Conservation (phyloP, 1,140 invertebrate genomes). For the Antheraea mylitta region DNA sequence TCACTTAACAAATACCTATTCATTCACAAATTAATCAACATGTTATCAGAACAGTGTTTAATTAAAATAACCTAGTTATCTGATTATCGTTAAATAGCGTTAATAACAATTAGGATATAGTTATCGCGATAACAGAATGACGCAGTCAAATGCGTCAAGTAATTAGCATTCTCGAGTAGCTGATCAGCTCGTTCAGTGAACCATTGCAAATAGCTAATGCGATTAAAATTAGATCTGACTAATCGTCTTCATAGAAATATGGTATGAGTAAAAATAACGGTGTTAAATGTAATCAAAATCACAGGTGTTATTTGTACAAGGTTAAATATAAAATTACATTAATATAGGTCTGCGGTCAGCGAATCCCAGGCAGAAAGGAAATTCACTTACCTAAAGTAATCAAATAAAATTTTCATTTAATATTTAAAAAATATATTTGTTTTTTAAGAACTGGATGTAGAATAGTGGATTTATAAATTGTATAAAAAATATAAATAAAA, state of each 20-base stretch:
- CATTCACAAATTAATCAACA: not conserved
- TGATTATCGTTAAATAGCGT: not conserved
- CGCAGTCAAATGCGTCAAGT: not conserved
- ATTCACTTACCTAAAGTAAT: too few species aligned
- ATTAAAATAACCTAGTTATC: not conserved
- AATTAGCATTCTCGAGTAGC: constrained; percentile 18
- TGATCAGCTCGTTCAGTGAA: constrained; percentile 34
- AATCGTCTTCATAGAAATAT: not conserved
- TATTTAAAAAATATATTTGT: too few species aligned
- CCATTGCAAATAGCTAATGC: constrained; percentile 31
- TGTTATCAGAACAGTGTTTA: not conserved
- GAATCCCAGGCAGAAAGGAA: too few species aligned
- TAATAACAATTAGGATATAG: constrained; percentile 10
- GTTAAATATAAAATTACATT: too few species aligned
- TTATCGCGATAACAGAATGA: constrained; percentile 5
- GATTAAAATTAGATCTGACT: not conserved
- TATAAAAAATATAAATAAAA: too few species aligned
- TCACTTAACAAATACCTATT: too few species aligned
- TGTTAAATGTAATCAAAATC: not conserved
- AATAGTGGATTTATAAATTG: too few species aligned
- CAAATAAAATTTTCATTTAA: too few species aligned
- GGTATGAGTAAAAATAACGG: not conserved
- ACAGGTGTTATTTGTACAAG: not conserved
- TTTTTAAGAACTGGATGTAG: too few species aligned
- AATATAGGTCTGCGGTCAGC: too few species aligned